Conservation (phyloP, 2,113 vertebrate species). For the Pithys albifrons region DNA sequence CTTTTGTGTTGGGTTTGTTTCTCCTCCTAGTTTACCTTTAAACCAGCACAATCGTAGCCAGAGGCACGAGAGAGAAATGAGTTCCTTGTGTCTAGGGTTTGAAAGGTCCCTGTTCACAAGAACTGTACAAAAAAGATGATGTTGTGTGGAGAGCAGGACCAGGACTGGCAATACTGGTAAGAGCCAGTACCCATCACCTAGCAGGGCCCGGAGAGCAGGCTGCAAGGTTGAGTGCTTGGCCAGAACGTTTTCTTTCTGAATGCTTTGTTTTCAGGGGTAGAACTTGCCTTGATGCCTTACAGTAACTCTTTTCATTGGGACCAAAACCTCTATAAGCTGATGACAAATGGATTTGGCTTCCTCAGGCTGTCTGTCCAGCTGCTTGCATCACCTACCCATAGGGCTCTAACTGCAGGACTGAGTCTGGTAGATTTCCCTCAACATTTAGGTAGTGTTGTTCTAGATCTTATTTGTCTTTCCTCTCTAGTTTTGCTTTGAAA, state of each 20-base stretch:
- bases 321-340: neutral
- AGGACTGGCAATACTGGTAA: neutral
- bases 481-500: neutral
- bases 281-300: neutral
- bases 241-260: neutral
- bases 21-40: too few species aligned
- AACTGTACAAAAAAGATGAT: neutral
- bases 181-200: neutral
- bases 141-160: neutral
- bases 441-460: neutral
- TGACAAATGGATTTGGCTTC: neutral
- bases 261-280: neutral
- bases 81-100: neutral
- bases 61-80: neutral
- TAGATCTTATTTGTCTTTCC: neutral
- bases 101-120: neutral
- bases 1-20: too few species aligned
- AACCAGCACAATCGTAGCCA: neutral
- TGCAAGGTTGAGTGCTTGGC: neutral
- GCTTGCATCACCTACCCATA: neutral
- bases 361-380: neutral
- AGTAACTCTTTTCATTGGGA: neutral
- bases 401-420: neutral
- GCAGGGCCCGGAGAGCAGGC: neutral
- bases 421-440: neutral